Conservation (phyloP, 2,888 invertebrate genomes). For the Nemotelus nigrinus region DNA sequence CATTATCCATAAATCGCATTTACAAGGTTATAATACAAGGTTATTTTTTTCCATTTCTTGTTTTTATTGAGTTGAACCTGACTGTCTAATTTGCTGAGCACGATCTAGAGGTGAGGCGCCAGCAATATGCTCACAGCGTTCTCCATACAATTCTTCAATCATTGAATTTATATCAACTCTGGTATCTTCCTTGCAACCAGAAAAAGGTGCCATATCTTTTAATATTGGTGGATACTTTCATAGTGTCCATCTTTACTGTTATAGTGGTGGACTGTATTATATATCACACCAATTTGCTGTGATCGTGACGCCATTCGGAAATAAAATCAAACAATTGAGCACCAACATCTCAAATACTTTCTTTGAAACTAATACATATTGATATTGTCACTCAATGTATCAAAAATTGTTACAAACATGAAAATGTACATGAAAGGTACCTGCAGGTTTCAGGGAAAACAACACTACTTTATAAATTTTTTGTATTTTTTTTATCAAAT, state of each 20-base stretch:
- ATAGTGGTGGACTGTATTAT: background rate
- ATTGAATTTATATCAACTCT: slow-evolving; percentile 18
- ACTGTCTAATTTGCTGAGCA: too few relatives aligned
- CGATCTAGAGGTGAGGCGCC: too few relatives aligned
- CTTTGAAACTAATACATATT: background rate
- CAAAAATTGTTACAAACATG: slow-evolving; percentile 25
- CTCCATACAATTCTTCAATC: background rate
- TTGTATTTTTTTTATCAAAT: background rate
- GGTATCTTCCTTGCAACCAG: background rate
- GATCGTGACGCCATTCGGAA: background rate
- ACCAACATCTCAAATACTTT: background rate
- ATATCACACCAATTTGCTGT: background rate
- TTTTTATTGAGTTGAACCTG: too few relatives aligned
- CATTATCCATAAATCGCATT: slow-evolving; percentile 14
- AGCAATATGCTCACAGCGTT: background rate
- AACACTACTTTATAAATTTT: background rate
- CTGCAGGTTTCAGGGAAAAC: slow-evolving; percentile 3
- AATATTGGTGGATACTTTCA: slow-evolving; percentile 19
- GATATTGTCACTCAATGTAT: background rate
- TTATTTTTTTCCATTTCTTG: too few relatives aligned
- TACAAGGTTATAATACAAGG: background rate
- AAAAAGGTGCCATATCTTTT: slow-evolving; percentile 19
- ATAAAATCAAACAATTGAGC: too few relatives aligned
- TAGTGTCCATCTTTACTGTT: slow-evolving; percentile 15
- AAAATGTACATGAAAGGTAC: slow-evolving; percentile 7